Base-by-base conservation (phyloP, 2,113 vertebrate species). In the Menidia beryllina region DNA sequence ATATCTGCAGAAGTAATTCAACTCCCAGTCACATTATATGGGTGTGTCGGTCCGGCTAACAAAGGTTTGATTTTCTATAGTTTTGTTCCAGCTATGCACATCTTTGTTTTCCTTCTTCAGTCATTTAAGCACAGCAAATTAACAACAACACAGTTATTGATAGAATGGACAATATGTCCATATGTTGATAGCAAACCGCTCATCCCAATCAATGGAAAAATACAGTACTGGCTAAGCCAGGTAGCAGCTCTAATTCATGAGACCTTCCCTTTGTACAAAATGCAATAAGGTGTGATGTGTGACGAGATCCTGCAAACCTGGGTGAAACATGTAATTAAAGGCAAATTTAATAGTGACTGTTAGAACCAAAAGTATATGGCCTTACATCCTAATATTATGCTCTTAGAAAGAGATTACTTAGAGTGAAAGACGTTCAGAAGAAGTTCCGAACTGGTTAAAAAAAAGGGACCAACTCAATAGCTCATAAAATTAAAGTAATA, bases 261-360 rank as follows among this genome's bases (percentile, higher is more conserved):
- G 30, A 30, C 11, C 48, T 51, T 63, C 34, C 34, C 51, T 64
- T 64, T 17, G 39, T 27, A 38, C 24, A 39, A 19, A 64, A 23
- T 48, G 38, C 30, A 63, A 63, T 45, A 2, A 14, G 5, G 13
- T 15, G 15, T 17, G 2, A 41, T 23, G n/a, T 0, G 34, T 15
- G 21, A 48, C 3, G 14, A 27, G 25, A 34, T n/a, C n/a, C n/a
- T 55, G n/a, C 27, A 39, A 41, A 27, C 23, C 41, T 14, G 23
- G 15, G 51, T 57, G 14, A 41, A 47, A 55, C 0, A 0, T 47
- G 38, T 23, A 8, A 41, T 72, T 39, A 64, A 50, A 48, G 43
- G n/a, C 19, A 54, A 12, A 62, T 36, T 55, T 36, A 61, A 47
- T 9, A 24, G 23, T 38, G 60, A 55, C 15, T 8, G 21, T 61